phyloP scores from a whole-genome alignment of 2,797 vertebrate genomes.

The Rhadinocentrus ornatus region DNA sequence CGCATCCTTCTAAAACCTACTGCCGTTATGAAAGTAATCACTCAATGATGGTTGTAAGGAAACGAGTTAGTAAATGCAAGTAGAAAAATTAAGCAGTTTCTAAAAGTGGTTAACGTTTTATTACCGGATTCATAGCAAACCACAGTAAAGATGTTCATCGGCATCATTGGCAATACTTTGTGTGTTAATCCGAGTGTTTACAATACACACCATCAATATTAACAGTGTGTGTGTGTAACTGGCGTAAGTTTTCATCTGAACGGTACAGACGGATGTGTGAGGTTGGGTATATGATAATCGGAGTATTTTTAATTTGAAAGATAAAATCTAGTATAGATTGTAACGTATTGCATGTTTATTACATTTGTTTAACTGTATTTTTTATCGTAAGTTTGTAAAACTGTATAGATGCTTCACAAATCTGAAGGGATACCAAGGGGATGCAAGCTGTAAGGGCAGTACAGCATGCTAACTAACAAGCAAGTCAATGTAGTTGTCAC shows the following conservation, averaged over 20 bases:
- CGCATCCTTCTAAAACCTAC: slow-evolving; percentile 39
- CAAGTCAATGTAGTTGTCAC: slow-evolving; percentile 16
- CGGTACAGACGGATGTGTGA: not conserved
- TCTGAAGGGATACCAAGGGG: slow-evolving; percentile 18
- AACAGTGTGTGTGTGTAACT: slow-evolving; percentile 13
- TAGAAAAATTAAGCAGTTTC: slow-evolving; percentile 24
- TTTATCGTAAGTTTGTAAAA: slow-evolving; percentile 10
- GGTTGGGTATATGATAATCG: not conserved
- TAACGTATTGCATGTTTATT: slow-evolving; percentile 18
- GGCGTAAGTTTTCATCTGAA: slow-evolving; percentile 18
- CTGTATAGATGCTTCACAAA: slow-evolving; percentile 14
- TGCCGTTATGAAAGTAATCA: slow-evolving; percentile 28
- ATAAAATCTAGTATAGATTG: slow-evolving; percentile 12
- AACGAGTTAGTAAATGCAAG: slow-evolving; percentile 24
- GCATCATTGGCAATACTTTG: slow-evolving; percentile 40
- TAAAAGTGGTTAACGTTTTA: slow-evolving; percentile 31
- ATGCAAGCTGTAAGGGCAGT: slow-evolving; percentile 12
- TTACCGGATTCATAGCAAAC: slow-evolving; percentile 16
- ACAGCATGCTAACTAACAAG: slow-evolving; percentile 25
- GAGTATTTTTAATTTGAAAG: slow-evolving; percentile 9
- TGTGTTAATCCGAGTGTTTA: slow-evolving; percentile 38
- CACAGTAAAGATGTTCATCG: slow-evolving; percentile 32
- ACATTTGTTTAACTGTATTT: slow-evolving; percentile 55
- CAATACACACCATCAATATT: slow-evolving; percentile 5
- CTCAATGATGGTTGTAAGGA: slow-evolving; percentile 29